Conservation (phyloP, 2,888 invertebrate species). For the Hypercompe scribonia region DNA sequence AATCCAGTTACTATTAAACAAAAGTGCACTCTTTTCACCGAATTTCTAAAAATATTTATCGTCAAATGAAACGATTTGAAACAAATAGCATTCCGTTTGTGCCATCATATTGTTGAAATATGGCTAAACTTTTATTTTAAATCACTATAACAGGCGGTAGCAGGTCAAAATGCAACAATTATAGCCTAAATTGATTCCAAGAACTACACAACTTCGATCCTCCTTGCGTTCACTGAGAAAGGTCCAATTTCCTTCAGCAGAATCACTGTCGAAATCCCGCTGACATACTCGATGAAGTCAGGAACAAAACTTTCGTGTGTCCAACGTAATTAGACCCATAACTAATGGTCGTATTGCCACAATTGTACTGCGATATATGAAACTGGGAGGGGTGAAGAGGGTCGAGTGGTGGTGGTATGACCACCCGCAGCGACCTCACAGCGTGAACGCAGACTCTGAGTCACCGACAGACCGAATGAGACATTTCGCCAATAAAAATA, state of each 20-base stretch:
- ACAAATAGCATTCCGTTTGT: conserved; percentile 43
- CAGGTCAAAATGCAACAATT: conserved; percentile 64
- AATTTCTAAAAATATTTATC: not conserved
- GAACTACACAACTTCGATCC: conserved; percentile 48
- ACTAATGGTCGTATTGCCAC: conserved; percentile 46
- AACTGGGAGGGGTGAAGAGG: conserved; percentile 40
- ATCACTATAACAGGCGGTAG: conserved; percentile 62
- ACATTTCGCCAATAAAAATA: conserved; percentile 65
- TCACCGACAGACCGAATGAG: conserved; percentile 66
- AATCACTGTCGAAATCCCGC: conserved; percentile 48
- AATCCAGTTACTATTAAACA: not conserved
- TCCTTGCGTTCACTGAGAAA: conserved; percentile 39
- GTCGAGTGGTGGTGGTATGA: conserved; percentile 59
- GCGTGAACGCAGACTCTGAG: conserved; percentile 62
- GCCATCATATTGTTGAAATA: conserved; percentile 31
- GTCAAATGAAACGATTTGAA: conserved; percentile 27
- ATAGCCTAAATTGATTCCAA: conserved; percentile 61
- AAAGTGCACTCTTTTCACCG: not conserved
- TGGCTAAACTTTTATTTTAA: conserved; percentile 37
- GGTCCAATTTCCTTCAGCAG: conserved; percentile 37
- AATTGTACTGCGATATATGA: conserved; percentile 24
- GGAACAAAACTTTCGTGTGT: conserved; percentile 61
- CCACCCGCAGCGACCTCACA: conserved; percentile 75
- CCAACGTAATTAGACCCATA: conserved; percentile 57
- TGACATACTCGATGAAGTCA: conserved; percentile 64